These are phyloP conservation scores for Palythoa caribaeorum DNA, from an alignment of 92 coral and sea anemone species.

Conservation along the genomic window DNA sequence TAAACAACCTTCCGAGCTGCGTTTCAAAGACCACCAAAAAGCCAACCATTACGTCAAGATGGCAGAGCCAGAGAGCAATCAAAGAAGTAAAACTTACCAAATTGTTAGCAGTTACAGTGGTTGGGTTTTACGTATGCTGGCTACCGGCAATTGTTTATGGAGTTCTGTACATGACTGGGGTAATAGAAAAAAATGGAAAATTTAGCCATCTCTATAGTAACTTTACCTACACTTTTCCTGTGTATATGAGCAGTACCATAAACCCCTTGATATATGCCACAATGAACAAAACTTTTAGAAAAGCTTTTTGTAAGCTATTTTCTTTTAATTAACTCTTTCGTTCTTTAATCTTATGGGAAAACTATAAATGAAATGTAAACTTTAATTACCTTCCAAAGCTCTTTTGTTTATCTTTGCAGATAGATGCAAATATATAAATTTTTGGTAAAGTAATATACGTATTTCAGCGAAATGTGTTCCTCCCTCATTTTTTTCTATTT, in stretches of 20 bases:
- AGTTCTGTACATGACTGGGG: conserved; percentile 5
- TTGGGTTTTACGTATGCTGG: conserved; percentile 29
- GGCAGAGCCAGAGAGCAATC: background rate
- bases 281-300: conserved; percentile 32
- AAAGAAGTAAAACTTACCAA: conserved; percentile 29
- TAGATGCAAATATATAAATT: no score
- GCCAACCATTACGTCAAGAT: background rate
- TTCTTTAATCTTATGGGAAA: background rate
- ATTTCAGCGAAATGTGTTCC: no score
- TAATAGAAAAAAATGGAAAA: background rate
- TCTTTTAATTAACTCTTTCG: background rate
- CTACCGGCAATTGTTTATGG: conserved; percentile 16
- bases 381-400: no score
- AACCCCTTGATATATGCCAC: conserved; percentile 33
- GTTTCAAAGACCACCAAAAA: background rate
- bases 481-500: no score
- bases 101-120: conserved; percentile 23
- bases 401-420: no score
- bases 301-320: conserved; percentile 6
- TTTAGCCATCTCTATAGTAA: conserved; percentile 2
- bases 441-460: no score
- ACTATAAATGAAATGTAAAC: no score
- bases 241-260: conserved; percentile 17
- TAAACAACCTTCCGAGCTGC: background rate
- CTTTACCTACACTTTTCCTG: conserved; percentile 16